phyloP scores from a whole-genome alignment of 1,140 invertebrate genomes.

The Drosophila pectinifera region DNA sequence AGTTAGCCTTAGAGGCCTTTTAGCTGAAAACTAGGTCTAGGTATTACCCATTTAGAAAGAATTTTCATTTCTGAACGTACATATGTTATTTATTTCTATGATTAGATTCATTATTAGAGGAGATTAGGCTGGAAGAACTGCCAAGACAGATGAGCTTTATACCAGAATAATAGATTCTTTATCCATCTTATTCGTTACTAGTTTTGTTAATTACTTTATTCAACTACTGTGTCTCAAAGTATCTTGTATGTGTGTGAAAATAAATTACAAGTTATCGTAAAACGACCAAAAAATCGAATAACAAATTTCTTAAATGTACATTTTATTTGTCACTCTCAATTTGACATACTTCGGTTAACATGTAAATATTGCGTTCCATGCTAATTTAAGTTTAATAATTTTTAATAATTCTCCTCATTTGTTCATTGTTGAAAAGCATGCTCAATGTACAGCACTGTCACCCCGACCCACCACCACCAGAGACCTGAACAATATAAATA shows the following conservation, averaged over 20 bases:
- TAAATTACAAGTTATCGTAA: conserved; percentile 65
- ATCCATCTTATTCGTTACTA: conserved; percentile 24
- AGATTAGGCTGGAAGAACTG: conserved; percentile 1
- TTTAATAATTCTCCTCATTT: conserved; percentile 26
- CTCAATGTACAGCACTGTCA: conserved; percentile 70
- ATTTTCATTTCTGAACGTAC: conserved; percentile 1
- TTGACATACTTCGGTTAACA: conserved; percentile 43
- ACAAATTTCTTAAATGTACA: conserved; percentile 45
- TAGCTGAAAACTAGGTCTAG: conserved; percentile 10
- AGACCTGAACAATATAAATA: conserved; percentile 14
- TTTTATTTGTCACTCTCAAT: conserved; percentile 52
- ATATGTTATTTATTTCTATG: background rate
- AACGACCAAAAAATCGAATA: conserved; percentile 33
- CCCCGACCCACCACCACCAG: conserved; percentile 19
- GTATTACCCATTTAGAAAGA: background rate
- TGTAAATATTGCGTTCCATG: conserved; percentile 69
- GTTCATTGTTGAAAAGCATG: conserved; percentile 68
- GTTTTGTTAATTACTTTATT: conserved; percentile 50
- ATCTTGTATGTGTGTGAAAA: conserved; percentile 85
- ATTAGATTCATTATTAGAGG: background rate
- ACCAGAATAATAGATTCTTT: conserved; percentile 19
- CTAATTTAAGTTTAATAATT: conserved; percentile 37
- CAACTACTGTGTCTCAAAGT: conserved; percentile 82
- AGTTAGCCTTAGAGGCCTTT: conserved; percentile 15
- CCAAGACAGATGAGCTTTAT: conserved; percentile 9